Base-by-base conservation (phyloP, 2,113 vertebrate species). In the Gymnocephalus cernua region DNA sequence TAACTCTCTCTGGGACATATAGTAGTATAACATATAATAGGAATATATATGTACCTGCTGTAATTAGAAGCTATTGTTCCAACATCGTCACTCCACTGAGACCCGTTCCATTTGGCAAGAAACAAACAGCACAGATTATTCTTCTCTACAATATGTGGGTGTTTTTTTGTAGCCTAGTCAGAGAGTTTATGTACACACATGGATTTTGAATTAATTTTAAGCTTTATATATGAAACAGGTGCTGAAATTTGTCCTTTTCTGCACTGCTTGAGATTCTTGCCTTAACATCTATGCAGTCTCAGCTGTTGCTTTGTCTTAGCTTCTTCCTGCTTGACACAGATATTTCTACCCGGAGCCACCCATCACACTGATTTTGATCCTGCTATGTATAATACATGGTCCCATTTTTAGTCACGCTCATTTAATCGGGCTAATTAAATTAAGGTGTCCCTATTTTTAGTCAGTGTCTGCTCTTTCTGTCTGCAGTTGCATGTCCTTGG, bases 11-110 rank as follows among this genome's bases (percentile, higher is more conserved):
- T 6, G 65, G 83, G 59, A 85, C 59, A 66, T 41, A 41, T 41
- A 41, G 38, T 41, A 41, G 2, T 41, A 11, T 41, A 41, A 41
- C 11, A 11, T 10, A 41, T 11, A 84, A 83, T 38, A 32, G 38
- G 48, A 77, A 84, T 74, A 74, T 84, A 70, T 35, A 56, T 69
- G 25, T 76, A 87, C 77, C 76, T 71, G 72, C 81, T 83, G 77
- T 85, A 90, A 94, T 93, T 91, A 90, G 77, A 72, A 72, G 47
- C 51, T 80, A 70, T 89, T 88, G 66, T 87, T 86, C 72, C 80
- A 62, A 80, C 74, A n/a, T 81, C 25, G 4, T 78, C 59, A 51
- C 69, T 87, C 91, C 87, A 23, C 78, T 79, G 88, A 91, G 91
- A 91, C 90, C 66, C 44, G 84, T 47, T 90, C 88, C 68, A 89